Evolutionary conservation across 2,888 invertebrate species (phyloP).

Genomic region (Tiliacea citrago): DNA sequence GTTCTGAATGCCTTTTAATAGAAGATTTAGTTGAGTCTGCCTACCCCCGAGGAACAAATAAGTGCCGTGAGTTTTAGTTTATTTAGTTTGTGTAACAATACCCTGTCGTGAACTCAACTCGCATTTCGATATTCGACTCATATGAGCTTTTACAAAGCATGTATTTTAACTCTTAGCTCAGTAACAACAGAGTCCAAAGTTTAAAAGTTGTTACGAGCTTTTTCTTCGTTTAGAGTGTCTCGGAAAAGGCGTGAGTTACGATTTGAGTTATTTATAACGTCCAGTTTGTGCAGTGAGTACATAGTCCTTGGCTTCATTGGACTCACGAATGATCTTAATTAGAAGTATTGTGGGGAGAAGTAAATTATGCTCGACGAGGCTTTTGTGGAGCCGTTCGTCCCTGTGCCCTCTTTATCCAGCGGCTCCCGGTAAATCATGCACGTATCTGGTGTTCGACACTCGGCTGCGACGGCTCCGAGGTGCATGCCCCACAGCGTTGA

Average conservation of each 20-base stretch:
- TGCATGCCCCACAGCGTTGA: slow-evolving; percentile 84
- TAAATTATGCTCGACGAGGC: slow-evolving; percentile 83
- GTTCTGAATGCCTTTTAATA: slow-evolving; percentile 61
- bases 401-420: slow-evolving; percentile 61
- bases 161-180: slow-evolving; percentile 74
- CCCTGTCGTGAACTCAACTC: slow-evolving; percentile 74
- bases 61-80: slow-evolving; percentile 78
- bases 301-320: slow-evolving; percentile 84
- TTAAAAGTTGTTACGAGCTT: slow-evolving; percentile 50
- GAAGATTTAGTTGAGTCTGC: slow-evolving; percentile 72
- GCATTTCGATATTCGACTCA: slow-evolving; percentile 74
- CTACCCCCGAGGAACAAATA: slow-evolving; percentile 81
- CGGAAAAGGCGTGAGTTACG: slow-evolving; percentile 85
- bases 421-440: slow-evolving; percentile 84
- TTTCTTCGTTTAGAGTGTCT: slow-evolving; percentile 76
- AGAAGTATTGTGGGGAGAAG: slow-evolving; percentile 87
- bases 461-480: slow-evolving; percentile 40
- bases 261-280: slow-evolving; percentile 88
- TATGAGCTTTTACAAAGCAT: slow-evolving; percentile 44
- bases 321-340: slow-evolving; percentile 89
- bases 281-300: slow-evolving; percentile 85
- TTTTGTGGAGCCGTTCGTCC: slow-evolving; percentile 73
- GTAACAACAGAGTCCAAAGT: slow-evolving; percentile 71
- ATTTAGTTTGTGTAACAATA: slow-evolving; percentile 84
- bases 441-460: slow-evolving; percentile 71